Percentiles rank a stretch among this genome's conserved stretches.
Conservation (phyloP, 1,140 invertebrate genomes). For the Acyrthosiphon pisum region DNA sequence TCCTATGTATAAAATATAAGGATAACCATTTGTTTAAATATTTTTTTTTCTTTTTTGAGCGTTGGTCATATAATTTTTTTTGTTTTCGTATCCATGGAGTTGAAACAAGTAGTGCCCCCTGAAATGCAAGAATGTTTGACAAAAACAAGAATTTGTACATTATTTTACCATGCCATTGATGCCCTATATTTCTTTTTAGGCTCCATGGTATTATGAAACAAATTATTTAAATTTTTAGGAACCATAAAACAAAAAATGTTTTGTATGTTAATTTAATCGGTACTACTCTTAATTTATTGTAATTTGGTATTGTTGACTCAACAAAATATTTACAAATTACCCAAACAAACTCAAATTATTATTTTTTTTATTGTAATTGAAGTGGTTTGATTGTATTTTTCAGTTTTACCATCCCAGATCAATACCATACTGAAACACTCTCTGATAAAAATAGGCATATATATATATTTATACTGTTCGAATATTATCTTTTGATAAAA, state of each 20-base stretch:
- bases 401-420: not conserved
- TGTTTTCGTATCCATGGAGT: not conserved
- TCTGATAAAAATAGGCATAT: not conserved
- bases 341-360: not conserved
- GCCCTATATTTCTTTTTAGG: too few relatives aligned
- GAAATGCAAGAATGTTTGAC: not conserved
- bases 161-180: not conserved
- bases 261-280: not conserved
- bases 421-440: not conserved
- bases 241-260: not conserved
- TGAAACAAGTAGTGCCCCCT: not conserved
- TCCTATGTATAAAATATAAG: too few relatives aligned
- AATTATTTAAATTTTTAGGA: not conserved
- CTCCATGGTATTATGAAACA: not conserved
- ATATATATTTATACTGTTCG: not conserved
- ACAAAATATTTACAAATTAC: not conserved
- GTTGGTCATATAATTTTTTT: not conserved
- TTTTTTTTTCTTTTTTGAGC: not conserved
- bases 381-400: not conserved
- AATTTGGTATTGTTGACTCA: not conserved
- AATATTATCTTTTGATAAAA: not conserved
- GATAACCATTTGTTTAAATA: not conserved
- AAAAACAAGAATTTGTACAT: not conserved
- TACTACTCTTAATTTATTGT: not conserved
- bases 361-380: not conserved